Evolutionary conservation across 1,140 invertebrate genomes (phyloP).

Genomic region (Thalassaphorura encarpata): DNA sequence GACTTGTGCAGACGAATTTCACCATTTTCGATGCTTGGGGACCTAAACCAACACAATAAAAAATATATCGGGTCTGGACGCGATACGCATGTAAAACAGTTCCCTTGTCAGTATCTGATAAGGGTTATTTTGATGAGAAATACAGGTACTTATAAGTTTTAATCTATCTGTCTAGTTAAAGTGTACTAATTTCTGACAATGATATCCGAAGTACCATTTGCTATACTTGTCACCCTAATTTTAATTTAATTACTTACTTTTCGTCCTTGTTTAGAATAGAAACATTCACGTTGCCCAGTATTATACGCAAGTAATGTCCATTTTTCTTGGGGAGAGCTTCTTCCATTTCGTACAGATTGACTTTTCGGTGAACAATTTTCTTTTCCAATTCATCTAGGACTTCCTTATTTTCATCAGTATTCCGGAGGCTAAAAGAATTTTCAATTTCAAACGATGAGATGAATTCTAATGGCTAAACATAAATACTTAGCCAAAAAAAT

Average conservation of each 20-base stretch:
- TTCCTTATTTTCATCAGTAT: constrained; percentile 33
- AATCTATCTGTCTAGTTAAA: too few relatives aligned
- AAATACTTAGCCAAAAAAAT: neutral
- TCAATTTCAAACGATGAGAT: neutral
- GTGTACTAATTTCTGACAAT: too few relatives aligned
- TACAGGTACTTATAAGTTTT: too few relatives aligned
- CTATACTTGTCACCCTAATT: neutral
- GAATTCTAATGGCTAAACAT: neutral
- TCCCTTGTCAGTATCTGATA: too few relatives aligned
- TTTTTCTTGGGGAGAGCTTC: constrained; percentile 75
- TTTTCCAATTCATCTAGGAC: constrained; percentile 48
- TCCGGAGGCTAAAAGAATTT: constrained; percentile 14
- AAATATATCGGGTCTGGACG: too few relatives aligned
- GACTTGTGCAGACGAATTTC: too few relatives aligned
- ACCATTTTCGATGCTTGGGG: too few relatives aligned
- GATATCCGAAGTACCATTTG: too few relatives aligned
- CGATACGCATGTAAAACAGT: too few relatives aligned
- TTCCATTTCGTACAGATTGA: constrained; percentile 72
- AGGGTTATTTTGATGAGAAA: too few relatives aligned
- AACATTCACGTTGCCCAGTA: constrained; percentile 93
- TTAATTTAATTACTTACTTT: constrained; percentile 55
- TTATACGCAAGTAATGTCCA: constrained; percentile 83
- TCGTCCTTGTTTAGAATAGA: constrained; percentile 92
- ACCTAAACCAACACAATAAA: too few relatives aligned
- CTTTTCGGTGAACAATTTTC: constrained; percentile 62